Evolutionary conservation across 2,888 invertebrate species (phyloP).

Genomic region (Zaprionus bogoriensis): DNA sequence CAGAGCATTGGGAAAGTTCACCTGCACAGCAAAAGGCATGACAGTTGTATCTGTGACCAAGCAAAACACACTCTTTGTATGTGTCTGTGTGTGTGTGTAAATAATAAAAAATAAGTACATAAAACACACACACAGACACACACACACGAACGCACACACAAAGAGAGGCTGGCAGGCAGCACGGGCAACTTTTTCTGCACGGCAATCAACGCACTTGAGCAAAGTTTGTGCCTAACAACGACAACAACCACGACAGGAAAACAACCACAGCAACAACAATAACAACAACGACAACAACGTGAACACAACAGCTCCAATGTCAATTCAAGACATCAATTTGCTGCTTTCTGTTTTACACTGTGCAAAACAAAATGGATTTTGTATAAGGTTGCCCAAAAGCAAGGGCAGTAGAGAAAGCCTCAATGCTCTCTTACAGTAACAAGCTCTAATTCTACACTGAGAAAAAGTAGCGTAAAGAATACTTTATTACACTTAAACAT

Average conservation of each 20-base stretch:
- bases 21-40: constrained; percentile 59
- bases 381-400: too few relatives aligned
- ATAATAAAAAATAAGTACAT: constrained; percentile 54
- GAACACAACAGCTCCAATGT: constrained; percentile 21
- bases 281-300: constrained; percentile 1
- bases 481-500: too few relatives aligned
- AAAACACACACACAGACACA: constrained; percentile 17
- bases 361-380: not conserved
- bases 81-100: constrained; percentile 35
- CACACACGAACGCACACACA: not conserved
- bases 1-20: constrained; percentile 59
- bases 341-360: constrained; percentile 16
- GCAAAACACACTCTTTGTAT: not conserved
- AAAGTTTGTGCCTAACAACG: constrained; percentile 66
- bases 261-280: not conserved
- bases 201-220: constrained; percentile 74
- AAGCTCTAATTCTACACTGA: too few relatives aligned
- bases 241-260: constrained; percentile 13
- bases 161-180: not conserved
- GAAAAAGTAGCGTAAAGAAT: too few relatives aligned
- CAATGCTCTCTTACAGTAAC: too few relatives aligned
- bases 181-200: constrained; percentile 66
- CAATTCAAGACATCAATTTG: constrained; percentile 58
- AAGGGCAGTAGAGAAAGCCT: too few relatives aligned
- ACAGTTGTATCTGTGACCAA: constrained; percentile 46